phyloP scores from a whole-genome alignment of 2,888 invertebrate species.

The Pocota personata region DNA sequence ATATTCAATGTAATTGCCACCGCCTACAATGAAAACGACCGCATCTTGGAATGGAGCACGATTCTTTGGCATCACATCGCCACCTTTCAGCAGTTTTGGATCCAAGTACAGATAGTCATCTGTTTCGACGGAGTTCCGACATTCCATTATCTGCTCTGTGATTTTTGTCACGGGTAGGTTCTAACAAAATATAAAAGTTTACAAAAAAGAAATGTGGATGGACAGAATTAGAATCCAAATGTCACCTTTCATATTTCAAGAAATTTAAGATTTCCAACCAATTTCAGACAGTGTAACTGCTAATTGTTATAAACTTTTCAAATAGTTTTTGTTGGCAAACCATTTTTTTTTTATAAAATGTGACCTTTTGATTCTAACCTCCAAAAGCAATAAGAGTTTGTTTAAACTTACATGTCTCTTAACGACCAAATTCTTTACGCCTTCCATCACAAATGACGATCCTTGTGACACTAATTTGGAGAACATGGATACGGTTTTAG shows the following conservation, averaged over 20 bases:
- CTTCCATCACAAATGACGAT: conserved; percentile 99
- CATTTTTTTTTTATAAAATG: no score
- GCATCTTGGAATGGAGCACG: conserved; percentile 92
- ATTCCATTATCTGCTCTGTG: conserved; percentile 94
- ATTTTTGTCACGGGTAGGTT: conserved; percentile 97
- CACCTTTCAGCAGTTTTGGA: conserved; percentile 94
- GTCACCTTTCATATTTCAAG: no score
- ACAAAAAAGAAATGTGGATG: neutral
- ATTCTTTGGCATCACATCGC: conserved; percentile 86
- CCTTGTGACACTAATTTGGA: conserved; percentile 98
- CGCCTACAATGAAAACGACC: conserved; percentile 95
- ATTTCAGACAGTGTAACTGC: no score
- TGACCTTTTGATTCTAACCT: neutral
- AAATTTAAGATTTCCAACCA: no score
- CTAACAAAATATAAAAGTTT: conserved; percentile 82
- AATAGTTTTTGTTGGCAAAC: no score
- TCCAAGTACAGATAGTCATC: conserved; percentile 97
- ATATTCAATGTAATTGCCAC: conserved; percentile 99
- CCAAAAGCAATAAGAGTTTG: neutral
- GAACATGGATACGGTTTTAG: conserved; percentile 99
- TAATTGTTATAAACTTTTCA: no score
- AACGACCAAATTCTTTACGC: conserved; percentile 98
- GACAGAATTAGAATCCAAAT: no score
- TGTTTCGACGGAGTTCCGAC: conserved; percentile 89
- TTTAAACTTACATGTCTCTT: conserved; percentile 95